Base-by-base conservation (phyloP, 2,113 vertebrate genomes). In the Calyptomena viridis region DNA sequence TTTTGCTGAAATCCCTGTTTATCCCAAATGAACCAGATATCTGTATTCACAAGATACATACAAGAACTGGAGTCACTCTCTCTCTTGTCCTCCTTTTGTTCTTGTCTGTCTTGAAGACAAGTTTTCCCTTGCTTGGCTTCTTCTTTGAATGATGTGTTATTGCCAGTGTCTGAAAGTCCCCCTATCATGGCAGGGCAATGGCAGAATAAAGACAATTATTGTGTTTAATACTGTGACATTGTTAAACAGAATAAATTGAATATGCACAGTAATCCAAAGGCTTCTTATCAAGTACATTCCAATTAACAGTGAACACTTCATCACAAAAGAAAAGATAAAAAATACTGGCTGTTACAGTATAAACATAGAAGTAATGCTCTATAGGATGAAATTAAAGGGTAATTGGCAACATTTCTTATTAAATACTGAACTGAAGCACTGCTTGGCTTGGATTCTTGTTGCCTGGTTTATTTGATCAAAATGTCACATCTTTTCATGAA, bases 151-250 rank as follows among this genome's bases (percentile, higher is more conserved):
- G 99, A 95, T 44, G 98, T 98, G 95, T 98, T 99, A 81, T 98
- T 99, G 79, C 99, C 98, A 89, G 98, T 97, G 96, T 99, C 99
- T 93, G 99, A 98, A 93, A 98, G 99, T 47, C 98, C 99, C 89
- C 98, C 99, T 99, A 49, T 86, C 30, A 37, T 9, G 73, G 79
- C 63, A 93, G 64, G 11, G 49, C 39, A 77, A 84, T 8, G 52
- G 60, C 67, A 93, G 60, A 53, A 86, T 24, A 60, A 63, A 94
- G 67, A 73, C 11, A 33, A 83, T 96, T 46, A 93, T 44, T 15
- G 44, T n/a, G 49, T 59, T 73, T 96, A 88, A 94, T 71, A 95
- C 42, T 5, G 14, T 47, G 80, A 94, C 79, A 93, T 52, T 86
- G 86, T 72, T 80, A 18, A 95, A 42, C 25, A 73, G 63, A 83